Evolutionary conservation across 2,113 vertebrate genomes (phyloP).

Genomic region (Struthio camelus): DNA sequence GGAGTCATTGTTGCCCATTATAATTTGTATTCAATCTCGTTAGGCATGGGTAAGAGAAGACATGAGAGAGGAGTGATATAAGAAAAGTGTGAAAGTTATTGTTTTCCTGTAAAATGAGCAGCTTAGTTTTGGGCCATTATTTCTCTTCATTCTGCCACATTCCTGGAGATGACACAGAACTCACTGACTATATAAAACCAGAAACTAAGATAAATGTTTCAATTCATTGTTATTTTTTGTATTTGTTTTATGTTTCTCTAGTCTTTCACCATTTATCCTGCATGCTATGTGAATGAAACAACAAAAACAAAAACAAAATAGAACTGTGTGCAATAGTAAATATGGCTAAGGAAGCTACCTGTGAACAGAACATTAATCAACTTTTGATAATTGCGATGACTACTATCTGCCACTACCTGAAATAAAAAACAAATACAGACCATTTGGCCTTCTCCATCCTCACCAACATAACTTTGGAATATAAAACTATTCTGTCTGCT

Average conservation of each 20-base stretch:
- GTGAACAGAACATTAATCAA: background rate
- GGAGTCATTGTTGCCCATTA: background rate
- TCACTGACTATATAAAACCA: background rate
- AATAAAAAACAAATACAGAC: background rate
- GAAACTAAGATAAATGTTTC: background rate
- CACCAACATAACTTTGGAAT: background rate
- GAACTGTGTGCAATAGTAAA: background rate
- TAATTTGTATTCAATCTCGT: background rate
- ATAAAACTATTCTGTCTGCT: background rate
- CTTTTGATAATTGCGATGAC: background rate
- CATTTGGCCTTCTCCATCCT: background rate
- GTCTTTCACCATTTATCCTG: background rate
- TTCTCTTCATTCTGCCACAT: background rate
- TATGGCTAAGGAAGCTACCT: background rate
- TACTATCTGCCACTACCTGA: background rate
- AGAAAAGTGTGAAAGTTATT: background rate
- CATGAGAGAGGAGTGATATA: background rate
- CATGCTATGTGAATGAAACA: background rate
- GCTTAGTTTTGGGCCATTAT: background rate
- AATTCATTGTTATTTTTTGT: background rate
- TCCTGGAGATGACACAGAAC: background rate
- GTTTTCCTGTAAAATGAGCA: background rate
- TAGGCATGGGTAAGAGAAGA: accelerated
- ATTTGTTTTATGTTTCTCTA: background rate
- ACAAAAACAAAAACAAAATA: background rate